These are phyloP conservation scores for Rhizomys pruinosus DNA, from an alignment of 2,113 vertebrate genomes.

Conservation along the genomic window DNA sequence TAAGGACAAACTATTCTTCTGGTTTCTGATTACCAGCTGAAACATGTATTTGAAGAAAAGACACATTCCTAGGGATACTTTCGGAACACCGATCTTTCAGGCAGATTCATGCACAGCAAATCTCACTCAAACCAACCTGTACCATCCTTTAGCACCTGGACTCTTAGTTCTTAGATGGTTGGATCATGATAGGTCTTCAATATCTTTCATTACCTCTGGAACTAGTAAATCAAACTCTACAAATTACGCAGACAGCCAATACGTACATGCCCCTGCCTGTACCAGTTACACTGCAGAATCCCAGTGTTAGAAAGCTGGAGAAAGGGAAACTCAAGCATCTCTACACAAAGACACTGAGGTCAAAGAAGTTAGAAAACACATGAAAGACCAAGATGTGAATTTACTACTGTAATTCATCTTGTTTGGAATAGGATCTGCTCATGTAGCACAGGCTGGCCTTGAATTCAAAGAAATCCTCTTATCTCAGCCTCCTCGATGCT, in stretches of 20 bases:
- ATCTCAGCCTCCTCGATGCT: neutral
- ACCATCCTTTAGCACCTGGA: neutral
- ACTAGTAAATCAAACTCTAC: neutral
- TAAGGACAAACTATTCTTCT: conserved; percentile 70
- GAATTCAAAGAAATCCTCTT: neutral
- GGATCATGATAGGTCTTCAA: neutral
- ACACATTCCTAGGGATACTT: conserved; percentile 58
- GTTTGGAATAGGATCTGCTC: neutral
- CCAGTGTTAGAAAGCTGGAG: neutral
- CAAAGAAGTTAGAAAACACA: neutral
- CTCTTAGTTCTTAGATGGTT: neutral
- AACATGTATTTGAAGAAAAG: conserved; percentile 60
- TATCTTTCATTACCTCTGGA: neutral
- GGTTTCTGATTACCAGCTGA: conserved; percentile 68
- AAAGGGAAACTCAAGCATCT: neutral
- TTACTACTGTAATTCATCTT: neutral
- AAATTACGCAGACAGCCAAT: neutral
- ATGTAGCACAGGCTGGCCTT: too few relatives aligned
- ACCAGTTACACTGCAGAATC: neutral
- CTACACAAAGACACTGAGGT: neutral
- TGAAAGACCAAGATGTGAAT: neutral
- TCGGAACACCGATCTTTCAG: neutral
- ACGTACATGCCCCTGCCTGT: neutral
- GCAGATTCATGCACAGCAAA: neutral
- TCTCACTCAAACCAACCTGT: neutral